Percentiles rank a stretch among this genome's conserved stretches.
These are phyloP conservation scores for Oreochromis tanganicae DNA, from an alignment of 2,113 vertebrate genomes.

Conservation along the genomic window DNA sequence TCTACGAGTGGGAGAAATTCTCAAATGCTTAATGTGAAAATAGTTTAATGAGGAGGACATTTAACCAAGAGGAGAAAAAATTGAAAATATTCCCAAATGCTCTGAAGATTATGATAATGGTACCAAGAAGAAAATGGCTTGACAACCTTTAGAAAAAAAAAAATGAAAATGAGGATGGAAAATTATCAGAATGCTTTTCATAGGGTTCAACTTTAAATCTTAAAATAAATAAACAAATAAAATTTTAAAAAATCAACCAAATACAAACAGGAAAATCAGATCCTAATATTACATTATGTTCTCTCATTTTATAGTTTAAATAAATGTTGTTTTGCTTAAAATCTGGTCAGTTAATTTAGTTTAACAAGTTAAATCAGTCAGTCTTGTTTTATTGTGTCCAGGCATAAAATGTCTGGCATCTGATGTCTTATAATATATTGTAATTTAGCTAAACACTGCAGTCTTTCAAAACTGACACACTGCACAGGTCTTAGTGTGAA, in stretches of 20 bases:
- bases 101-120: not conserved
- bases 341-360: not conserved
- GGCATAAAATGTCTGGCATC: not conserved
- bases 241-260: not conserved
- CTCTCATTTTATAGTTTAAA: not conserved
- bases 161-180: not conserved
- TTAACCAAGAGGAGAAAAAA: not conserved
- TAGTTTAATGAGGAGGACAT: slow-evolving; percentile 20
- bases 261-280: not conserved
- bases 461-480: not conserved
- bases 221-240: not conserved
- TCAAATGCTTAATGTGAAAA: slow-evolving; percentile 29
- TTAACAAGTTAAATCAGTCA: not conserved
- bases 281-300: not conserved
- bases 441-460: not conserved
- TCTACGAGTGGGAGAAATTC: slow-evolving; percentile 4
- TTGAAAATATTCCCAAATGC: not conserved
- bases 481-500: not conserved
- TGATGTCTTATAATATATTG: not conserved
- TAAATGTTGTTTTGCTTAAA: not conserved
- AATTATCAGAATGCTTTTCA: not conserved
- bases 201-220: not conserved
- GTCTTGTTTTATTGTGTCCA: not conserved
- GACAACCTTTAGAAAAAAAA: not conserved
- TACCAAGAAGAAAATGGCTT: not conserved